Evolutionary conservation across 2,797 vertebrate species (phyloP), one percentile per base, ranked within the genome.

Genomic region (Chiroxiphia lanceolata): DNA sequence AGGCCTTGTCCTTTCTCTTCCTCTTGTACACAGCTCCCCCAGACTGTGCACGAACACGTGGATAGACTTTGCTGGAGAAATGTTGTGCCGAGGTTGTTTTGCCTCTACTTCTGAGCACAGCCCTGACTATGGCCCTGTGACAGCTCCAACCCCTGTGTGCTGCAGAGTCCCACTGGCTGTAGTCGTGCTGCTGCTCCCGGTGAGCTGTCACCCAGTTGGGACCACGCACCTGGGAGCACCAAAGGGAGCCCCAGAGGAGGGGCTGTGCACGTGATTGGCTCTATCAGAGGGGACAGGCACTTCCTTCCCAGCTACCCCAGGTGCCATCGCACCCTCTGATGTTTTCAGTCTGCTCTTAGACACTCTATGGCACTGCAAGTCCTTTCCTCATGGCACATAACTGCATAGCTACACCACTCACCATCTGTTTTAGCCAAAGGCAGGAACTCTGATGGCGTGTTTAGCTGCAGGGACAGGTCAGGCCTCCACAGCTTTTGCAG

Each of bases 221-320:
- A 31, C 36, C 31, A 4, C 69, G 23, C 19, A 1, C 8, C 45
- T 3, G 10, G n/a, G 42, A 57, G 33, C 38, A 40, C 5, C 15
- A 20, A 21, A 31, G 34, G 25, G 44, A 67, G 16, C 19, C 21
- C 27, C 1, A 0, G 36, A 17, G 42, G 17, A 48, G 63, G 23
- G 45, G 50, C 75, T 53, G 13, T 0, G 0, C 34, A 13, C 53
- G 13, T 0, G 2, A 72, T 48, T 17, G 20, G 48, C 40, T 59
- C 14, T 33, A 8, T 45, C 67, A 45, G 31, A 56, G 29, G 21
- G 36, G 19, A 29, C 6, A 9, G 48, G 22, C 45, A 27, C 40
- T 44, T 57, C 33, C 11, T 22, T 6, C 26, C 29, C 6, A 4
- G 33, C 33, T n/a, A 21, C 22, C 19, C 20, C 57, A 11, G 2